Evolutionary conservation across 2,797 vertebrate species (phyloP), one percentile per base, ranked within the genome.

Genomic region (Gymnodraco acuticeps): DNA sequence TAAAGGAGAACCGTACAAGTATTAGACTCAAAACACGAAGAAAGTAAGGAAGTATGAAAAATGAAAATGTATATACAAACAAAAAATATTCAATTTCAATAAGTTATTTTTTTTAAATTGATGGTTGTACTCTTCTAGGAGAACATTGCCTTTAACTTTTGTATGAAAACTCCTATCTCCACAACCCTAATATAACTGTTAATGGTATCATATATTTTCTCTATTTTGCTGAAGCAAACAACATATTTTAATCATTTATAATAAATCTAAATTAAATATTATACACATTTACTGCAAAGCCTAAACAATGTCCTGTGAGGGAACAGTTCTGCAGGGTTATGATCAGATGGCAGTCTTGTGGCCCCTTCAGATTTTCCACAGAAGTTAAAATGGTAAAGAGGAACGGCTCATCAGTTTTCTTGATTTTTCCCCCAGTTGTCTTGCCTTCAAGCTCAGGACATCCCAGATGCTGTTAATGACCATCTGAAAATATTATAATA

Each of bases 401-500:
- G 46, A 71, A 69, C 31, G 15, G 69, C 53, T 48, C 51, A 54
- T 43, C 23, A 1, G 41, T 64, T 65, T 54, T 65, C 17, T 17
- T 41, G 48, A 61, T 74, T 78, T 77, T 88, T 84, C 70, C 70
- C 64, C 38, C 64, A 19, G 17, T 55, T 55, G 19, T 42, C 42
- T 61, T 27, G 27, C 59, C 27, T 31, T 71, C 23, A 67, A 20
- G 43, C 41, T 60, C 12, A 59, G 43, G 20, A 69, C 59, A 60
- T 58, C 45, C 19, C 27, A 67, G 38, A 80, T 27, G 51, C 59
- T 51, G 23, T 10, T 48, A 51, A 72, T 45, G 53, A 62, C 19
- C 7, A n/a, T 47, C 47, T 64, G 47, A 58, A 75, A 78, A 83
- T 61, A 61, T 67, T 61, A 74, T 46, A 54, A 81, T 55, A 51